phyloP scores from a whole-genome alignment of 2,797 vertebrate species.

The Acipenser transmontanus region DNA sequence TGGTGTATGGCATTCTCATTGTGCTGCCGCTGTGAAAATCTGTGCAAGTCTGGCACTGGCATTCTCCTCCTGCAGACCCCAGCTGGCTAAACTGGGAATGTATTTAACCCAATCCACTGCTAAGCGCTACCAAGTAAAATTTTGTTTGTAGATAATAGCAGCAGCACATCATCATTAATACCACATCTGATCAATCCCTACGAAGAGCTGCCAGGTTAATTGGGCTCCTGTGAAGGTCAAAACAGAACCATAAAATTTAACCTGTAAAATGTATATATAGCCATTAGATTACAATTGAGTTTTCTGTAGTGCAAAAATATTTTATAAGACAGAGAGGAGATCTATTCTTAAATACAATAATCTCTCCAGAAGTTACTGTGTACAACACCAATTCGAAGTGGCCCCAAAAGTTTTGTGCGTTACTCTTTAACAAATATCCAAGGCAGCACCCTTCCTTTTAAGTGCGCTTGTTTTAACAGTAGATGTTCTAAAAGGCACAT shows the following conservation, averaged over 20 bases:
- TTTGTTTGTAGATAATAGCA: not conserved
- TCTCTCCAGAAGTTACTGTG: no score
- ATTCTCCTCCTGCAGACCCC: not conserved
- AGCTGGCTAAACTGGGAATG: slow-evolving; percentile 3
- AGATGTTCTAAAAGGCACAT: no score
- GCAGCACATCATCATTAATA: not conserved
- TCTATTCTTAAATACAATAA: no score
- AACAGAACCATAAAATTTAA: not conserved
- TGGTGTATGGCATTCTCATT: not conserved
- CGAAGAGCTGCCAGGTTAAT: not conserved
- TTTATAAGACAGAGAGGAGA: no score
- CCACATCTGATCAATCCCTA: not conserved
- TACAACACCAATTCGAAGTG: no score
- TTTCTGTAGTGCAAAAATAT: not conserved
- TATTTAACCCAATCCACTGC: not conserved
- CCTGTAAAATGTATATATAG: not conserved
- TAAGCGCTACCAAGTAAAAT: not conserved
- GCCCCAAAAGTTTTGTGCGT: not conserved
- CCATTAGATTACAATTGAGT: not conserved
- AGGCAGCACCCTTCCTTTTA: not conserved
- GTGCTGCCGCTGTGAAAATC: not conserved
- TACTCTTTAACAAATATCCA: not conserved
- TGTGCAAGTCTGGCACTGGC: not conserved
- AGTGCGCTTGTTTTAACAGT: no score
- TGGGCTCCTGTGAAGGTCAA: not conserved